These are phyloP conservation scores for Holothuria glaberrima DNA, from an alignment of 35 echinoderm and acorn worm species.

Conservation along the genomic window DNA sequence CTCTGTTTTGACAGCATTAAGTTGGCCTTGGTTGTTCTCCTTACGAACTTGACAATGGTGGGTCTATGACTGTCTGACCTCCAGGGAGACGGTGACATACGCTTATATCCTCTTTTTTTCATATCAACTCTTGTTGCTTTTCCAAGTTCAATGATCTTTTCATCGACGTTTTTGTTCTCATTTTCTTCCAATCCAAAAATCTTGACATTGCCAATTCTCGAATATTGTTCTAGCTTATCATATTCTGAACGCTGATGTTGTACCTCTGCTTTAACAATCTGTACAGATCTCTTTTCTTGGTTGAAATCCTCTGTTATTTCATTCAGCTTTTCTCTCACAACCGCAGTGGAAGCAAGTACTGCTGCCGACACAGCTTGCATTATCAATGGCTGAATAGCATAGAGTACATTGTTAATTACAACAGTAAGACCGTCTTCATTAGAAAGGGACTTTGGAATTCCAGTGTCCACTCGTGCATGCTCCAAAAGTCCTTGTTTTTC, in stretches of 20 bases:
- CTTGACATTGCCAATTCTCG: background rate
- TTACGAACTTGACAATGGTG: background rate
- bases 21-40: constrained; percentile 3
- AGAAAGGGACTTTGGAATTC: background rate
- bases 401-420: background rate
- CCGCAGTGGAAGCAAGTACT: too few relatives aligned
- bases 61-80: background rate
- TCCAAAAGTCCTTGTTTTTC: too few relatives aligned
- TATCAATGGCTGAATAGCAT: background rate
- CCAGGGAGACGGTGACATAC: background rate
- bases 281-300: background rate
- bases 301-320: too few relatives aligned
- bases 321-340: too few relatives aligned
- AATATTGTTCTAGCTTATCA: background rate
- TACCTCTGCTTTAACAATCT: constrained; percentile 1
- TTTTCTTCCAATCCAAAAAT: background rate
- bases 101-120: background rate
- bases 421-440: constrained; percentile 5
- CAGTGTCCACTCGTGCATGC: constrained; percentile 10
- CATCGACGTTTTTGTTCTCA: background rate
- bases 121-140: background rate
- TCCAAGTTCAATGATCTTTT: background rate
- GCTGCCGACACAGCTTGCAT: too few relatives aligned
- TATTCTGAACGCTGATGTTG: background rate
- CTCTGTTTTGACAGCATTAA: background rate